These are phyloP conservation scores for Petaurus breviceps DNA, from an alignment of 2,113 vertebrate genomes.

Conservation along the genomic window DNA sequence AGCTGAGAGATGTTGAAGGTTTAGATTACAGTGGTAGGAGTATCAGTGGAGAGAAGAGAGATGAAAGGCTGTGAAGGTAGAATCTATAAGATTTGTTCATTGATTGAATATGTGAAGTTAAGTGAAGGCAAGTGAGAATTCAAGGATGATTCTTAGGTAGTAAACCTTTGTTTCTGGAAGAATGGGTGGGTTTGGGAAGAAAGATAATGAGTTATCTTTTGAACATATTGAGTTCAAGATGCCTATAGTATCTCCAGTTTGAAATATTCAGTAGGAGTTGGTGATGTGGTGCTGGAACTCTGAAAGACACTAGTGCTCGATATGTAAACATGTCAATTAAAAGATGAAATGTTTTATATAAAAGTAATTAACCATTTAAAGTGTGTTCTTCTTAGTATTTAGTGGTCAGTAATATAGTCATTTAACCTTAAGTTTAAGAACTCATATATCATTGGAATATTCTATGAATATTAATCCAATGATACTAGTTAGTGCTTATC, in stretches of 20 bases:
- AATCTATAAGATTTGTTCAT: no score
- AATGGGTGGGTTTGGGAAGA: no score
- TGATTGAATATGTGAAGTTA: no score
- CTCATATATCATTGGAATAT: background rate
- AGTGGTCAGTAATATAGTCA: background rate
- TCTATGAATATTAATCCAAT: background rate
- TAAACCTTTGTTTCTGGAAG: no score
- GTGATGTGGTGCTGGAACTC: background rate
- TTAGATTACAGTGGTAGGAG: no score
- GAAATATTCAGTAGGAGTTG: background rate
- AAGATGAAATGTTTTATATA: slow-evolving; percentile 17
- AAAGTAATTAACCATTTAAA: background rate
- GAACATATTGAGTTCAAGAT: background rate
- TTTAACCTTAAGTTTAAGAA: background rate
- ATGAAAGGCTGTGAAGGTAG: no score
- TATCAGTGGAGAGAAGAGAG: no score
- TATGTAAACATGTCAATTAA: background rate
- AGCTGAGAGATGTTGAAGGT: no score
- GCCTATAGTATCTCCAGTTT: background rate
- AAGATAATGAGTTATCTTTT: no score
- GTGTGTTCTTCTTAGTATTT: slow-evolving; percentile 14
- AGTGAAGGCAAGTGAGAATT: no score
- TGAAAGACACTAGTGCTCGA: background rate
- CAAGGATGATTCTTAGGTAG: no score
- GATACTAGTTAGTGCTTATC: rapidly evolving